Conservation (phyloP, 2,888 invertebrate species). For the Cheilosia vulpina region DNA sequence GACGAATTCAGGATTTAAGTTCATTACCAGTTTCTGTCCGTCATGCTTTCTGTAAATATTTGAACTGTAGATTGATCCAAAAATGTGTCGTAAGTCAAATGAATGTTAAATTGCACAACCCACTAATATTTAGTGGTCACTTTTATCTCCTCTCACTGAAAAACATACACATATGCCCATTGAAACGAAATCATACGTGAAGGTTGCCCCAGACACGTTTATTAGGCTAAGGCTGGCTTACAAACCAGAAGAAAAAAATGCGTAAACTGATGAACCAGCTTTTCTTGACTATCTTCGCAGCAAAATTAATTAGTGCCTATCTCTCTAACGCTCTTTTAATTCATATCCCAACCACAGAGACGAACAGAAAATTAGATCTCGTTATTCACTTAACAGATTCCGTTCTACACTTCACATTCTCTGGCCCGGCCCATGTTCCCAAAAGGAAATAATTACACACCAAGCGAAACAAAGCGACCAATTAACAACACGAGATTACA, state of each 20-base stretch:
- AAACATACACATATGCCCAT: too few species aligned
- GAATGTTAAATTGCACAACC: too few species aligned
- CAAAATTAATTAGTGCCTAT: conserved; percentile 34
- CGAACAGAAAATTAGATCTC: conserved; percentile 47
- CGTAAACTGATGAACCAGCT: not conserved
- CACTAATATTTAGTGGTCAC: too few species aligned
- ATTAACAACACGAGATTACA: conserved; percentile 54
- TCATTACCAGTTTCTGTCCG: too few species aligned
- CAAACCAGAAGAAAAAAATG: not conserved
- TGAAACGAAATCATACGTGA: conserved; percentile 5
- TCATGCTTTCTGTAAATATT: too few species aligned
- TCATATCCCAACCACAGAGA: conserved; percentile 14
- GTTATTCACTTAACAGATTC: conserved; percentile 70
- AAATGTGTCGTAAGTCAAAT: too few species aligned
- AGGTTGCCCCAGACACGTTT: conserved; percentile 2
- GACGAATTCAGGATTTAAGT: too few species aligned
- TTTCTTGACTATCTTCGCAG: conserved; percentile 10
- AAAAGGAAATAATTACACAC: conserved; percentile 28
- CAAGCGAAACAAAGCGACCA: conserved; percentile 63
- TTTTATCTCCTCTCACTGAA: too few species aligned
- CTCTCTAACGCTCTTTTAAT: conserved; percentile 2
- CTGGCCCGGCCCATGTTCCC: conserved; percentile 8
- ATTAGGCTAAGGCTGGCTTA: conserved; percentile 9
- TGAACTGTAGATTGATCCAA: too few species aligned
- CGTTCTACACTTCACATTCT: conserved; percentile 17